Evolutionary conservation across 2,888 invertebrate genomes (phyloP).

Genomic region (Dorcus parallelipipedus): DNA sequence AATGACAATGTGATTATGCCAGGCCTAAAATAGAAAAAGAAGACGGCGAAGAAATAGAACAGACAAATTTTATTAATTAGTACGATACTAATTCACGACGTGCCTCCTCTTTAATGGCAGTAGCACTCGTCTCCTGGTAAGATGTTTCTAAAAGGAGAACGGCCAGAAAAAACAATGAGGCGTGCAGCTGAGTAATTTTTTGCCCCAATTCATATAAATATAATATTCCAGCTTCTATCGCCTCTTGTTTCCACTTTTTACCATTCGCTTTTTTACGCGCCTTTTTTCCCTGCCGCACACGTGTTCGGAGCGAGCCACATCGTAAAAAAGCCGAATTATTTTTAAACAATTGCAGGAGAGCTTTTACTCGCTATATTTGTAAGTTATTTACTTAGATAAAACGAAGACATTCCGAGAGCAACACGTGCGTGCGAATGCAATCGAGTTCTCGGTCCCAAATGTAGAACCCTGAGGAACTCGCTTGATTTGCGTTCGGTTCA

Average conservation of each 20-base stretch:
- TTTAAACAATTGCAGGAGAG: constrained; percentile 1
- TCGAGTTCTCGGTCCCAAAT: too few relatives aligned
- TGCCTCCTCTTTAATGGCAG: background rate
- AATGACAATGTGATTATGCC: too few relatives aligned
- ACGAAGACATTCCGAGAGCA: too few relatives aligned
- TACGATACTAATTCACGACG: too few relatives aligned
- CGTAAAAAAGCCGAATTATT: constrained; percentile 3
- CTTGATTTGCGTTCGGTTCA: too few relatives aligned
- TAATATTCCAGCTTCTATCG: background rate
- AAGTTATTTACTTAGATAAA: too few relatives aligned
- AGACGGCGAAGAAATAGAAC: too few relatives aligned
- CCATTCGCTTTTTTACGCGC: background rate
- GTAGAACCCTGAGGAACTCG: too few relatives aligned
- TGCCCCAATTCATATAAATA: background rate
- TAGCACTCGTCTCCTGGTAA: constrained; percentile 2
- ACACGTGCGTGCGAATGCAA: too few relatives aligned
- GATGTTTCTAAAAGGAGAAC: constrained; percentile 3
- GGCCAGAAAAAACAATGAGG: background rate
- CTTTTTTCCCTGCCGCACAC: background rate
- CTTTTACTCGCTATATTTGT: too few relatives aligned
- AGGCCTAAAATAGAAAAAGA: too few relatives aligned
- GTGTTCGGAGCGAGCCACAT: constrained; percentile 12
- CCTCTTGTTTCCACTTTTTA: background rate
- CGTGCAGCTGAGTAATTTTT: background rate
- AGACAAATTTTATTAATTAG: too few relatives aligned